phyloP scores from a whole-genome alignment of 2,888 invertebrate genomes.

The Thelaira solivaga region DNA sequence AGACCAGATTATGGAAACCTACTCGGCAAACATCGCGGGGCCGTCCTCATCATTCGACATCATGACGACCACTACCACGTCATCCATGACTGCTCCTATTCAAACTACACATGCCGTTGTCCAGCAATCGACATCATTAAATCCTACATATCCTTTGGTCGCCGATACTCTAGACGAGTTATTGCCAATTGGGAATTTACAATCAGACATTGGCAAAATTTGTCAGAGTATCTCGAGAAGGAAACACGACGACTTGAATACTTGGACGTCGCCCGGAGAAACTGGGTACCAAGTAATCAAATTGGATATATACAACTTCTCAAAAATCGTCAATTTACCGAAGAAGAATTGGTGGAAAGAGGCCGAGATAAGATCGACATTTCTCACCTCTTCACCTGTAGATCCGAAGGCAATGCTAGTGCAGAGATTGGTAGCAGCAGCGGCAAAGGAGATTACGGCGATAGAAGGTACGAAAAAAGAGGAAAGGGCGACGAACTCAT shows the following conservation, averaged over 20 bases:
- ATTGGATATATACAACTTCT: no score
- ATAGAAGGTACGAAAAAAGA: no score
- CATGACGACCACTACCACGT: slow-evolving; percentile 23
- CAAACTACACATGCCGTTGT: slow-evolving; percentile 14
- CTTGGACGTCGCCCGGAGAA: slow-evolving; percentile 22
- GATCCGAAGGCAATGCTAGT: no score
- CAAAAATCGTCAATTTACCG: no score
- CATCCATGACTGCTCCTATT: slow-evolving; percentile 27
- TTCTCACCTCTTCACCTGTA: no score
- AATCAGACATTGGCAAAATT: slow-evolving; percentile 1
- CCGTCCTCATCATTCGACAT: slow-evolving; percentile 3
- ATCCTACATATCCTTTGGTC: neutral
- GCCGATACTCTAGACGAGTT: neutral
- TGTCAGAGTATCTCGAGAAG: slow-evolving; percentile 12
- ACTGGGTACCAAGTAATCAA: slow-evolving; percentile 26
- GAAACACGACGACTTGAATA: neutral
- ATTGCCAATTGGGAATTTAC: neutral
- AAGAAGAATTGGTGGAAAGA: no score
- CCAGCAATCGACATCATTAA: neutral
- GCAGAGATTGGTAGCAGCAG: no score
- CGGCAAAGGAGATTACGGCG: no score
- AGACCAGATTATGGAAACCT: neutral
- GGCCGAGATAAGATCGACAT: no score
- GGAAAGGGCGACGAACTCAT: no score
- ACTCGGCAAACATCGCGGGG: neutral